Base-by-base conservation (phyloP, 2,888 invertebrate genomes). In the Tupiocoris notatus region DNA sequence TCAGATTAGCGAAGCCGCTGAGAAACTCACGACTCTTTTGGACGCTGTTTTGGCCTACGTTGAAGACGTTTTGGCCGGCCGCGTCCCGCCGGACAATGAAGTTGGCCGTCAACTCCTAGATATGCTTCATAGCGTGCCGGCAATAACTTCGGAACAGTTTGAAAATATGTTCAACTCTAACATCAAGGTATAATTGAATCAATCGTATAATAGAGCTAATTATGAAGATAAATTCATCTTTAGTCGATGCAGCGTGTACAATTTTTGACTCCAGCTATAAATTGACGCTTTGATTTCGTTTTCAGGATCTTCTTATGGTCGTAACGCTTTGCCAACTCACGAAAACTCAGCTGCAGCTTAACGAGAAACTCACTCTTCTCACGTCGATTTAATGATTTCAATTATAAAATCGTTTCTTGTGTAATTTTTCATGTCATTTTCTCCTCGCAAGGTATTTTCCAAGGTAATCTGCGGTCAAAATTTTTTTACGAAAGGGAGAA, bases 131-230 rank as follows among this genome's bases (percentile, higher is more conserved):
- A 92, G 93, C 17, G 94, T 97, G 79, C 96, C 97, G 63, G 92
- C 93, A 83, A 95, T 98, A 88, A 90, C 90, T 22, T 88, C 89
- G 74, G 94, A 95, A 82, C 92, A 95, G 83, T 95, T 98, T 85
- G 94, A 95, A 57, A 91, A 93, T 81, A 95, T 98, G 91, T 92
- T 98, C 84, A 97, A 97, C 83, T 92, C 95, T 81, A 95, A 95
- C 83, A 93, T 98, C 84, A 97, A 98, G 86, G 88, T 88, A 82
- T n/a, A n/a, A n/a, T n/a, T n/a, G n/a, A n/a, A n/a, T n/a, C n/a
- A n/a, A n/a, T n/a, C n/a, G n/a, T n/a, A n/a, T n/a, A n/a, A n/a
- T n/a, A n/a, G n/a, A n/a, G n/a, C n/a, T n/a, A n/a, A n/a, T n/a
- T n/a, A n/a, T n/a, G n/a, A n/a, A n/a, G n/a, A n/a, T n/a, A n/a